Base-by-base conservation (phyloP, 1,140 invertebrate species). In the Euura saliciscinereae region DNA sequence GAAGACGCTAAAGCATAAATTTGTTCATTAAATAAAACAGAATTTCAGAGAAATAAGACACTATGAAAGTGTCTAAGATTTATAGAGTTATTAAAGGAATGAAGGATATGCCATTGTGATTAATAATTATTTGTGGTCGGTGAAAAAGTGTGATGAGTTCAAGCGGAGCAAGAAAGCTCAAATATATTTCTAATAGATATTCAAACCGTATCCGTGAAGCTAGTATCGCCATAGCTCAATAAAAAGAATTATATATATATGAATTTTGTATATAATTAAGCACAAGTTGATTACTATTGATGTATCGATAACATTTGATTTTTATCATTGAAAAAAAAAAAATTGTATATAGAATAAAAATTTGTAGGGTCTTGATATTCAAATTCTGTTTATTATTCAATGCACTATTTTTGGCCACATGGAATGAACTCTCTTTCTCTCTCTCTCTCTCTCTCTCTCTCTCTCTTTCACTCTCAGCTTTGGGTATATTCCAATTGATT, bases 311-410 rank as follows among this genome's bases (percentile, higher is more conserved):
- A 71, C 6, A 42, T 28, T 67, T 69, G 67, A 45, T 69, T 65
- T 75, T 28, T 28, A 28, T 28, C 28, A 28, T 28, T 28, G 28
- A 28, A 28, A 28, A 65, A 75, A 44, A 65, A 73, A 42, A 70
- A 71, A 69, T 65, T 66, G 66, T 74, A 72, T 28, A 28, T 28
- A 74, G 7, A 51, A 75, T 76, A 28, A 28, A 43, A 28, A 65
- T 72, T 66, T 28, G 45, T 59, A 46, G 45, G 71, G 68, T 65
- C 67, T 75, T 44, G 68, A 70, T 76, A 68, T 76, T 76, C 65
- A 66, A 70, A 73, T 68, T 66, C 42, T 71, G 10, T 59, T 59
- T 59, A 59, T 6, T 59, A 8, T 59, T 59, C 13, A n/a, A 59
- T 59, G 10, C 13, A 59, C 51, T 28, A 28, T 59, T 59, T 59